A percentile compares a stretch with the other conserved stretches of the same genome.
phyloP scores from a whole-genome alignment of 1,140 invertebrate genomes.

The Bombyx mandarina region DNA sequence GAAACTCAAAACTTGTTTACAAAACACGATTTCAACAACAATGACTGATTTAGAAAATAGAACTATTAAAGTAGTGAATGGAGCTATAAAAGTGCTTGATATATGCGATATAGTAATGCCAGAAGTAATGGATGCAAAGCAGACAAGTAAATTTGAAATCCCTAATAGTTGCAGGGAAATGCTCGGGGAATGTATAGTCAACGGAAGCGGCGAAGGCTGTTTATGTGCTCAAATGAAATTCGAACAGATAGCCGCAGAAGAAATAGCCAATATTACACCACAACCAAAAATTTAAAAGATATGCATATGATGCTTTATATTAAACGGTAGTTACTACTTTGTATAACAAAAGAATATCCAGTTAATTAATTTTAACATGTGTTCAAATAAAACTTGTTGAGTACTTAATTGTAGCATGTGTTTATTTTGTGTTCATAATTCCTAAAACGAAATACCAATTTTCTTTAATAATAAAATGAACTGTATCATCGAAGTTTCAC shows the following conservation, averaged over 20 bases:
- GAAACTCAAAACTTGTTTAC: neutral
- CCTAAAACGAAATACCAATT: neutral
- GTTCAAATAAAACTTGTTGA: too few relatives aligned
- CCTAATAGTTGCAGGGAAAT: conserved; percentile 54
- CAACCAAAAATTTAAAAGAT: conserved; percentile 15
- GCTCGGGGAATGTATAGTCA: conserved; percentile 55
- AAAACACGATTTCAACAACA: neutral
- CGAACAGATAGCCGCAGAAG: conserved; percentile 39
- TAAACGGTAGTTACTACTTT: too few relatives aligned
- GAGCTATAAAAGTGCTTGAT: conserved; percentile 46
- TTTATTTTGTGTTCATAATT: neutral
- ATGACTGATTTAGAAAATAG: neutral
- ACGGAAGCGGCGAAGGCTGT: conserved; percentile 50
- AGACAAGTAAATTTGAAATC: conserved; percentile 17
- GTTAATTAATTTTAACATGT: too few relatives aligned
- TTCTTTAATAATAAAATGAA: neutral
- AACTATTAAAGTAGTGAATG: conserved; percentile 20
- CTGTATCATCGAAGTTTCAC: conserved; percentile 1
- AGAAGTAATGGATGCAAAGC: conserved; percentile 8
- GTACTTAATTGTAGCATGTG: too few relatives aligned
- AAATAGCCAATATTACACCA: conserved; percentile 56
- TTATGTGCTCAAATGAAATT: conserved; percentile 51
- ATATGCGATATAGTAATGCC: conserved; percentile 37
- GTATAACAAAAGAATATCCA: too few relatives aligned
- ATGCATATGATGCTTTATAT: too few relatives aligned